Evolutionary conservation across 1,140 invertebrate species (phyloP).

Genomic region (Zophobas morio): DNA sequence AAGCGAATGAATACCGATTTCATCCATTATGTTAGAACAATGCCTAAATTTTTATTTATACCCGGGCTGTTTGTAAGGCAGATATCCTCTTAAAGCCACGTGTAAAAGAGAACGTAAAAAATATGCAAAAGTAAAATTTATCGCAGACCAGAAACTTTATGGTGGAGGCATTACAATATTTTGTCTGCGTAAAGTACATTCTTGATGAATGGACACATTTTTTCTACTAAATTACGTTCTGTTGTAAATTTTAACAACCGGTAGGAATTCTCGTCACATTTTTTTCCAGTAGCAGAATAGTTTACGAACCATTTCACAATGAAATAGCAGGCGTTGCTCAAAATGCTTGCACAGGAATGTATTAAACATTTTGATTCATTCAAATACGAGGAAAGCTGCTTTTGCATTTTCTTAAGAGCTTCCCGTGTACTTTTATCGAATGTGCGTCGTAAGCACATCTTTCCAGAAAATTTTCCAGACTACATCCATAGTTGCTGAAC

Average conservation of each 20-base stretch:
- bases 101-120: too few relatives aligned
- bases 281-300: slow-evolving; percentile 27
- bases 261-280: slow-evolving; percentile 20
- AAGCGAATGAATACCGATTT: too few relatives aligned
- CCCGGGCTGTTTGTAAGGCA: too few relatives aligned
- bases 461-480: neutral
- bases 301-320: slow-evolving; percentile 37
- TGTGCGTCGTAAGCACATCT: slow-evolving; percentile 16
- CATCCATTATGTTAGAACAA: too few relatives aligned
- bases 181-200: slow-evolving; percentile 3
- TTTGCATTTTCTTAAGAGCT: slow-evolving; percentile 30
- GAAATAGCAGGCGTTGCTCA: slow-evolving; percentile 22
- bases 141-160: slow-evolving; percentile 6
- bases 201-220: slow-evolving; percentile 21
- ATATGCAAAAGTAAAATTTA: slow-evolving; percentile 2
- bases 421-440: neutral
- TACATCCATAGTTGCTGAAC: neutral
- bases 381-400: slow-evolving; percentile 22
- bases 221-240: slow-evolving; percentile 1
- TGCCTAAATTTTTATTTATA: too few relatives aligned
- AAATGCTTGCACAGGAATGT: slow-evolving; percentile 22
- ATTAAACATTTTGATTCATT: slow-evolving; percentile 41
- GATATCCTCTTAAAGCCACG: too few relatives aligned
- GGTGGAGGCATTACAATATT: slow-evolving; percentile 19
- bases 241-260: slow-evolving; percentile 19